phyloP scores from a whole-genome alignment of 2,888 invertebrate species.

The Cerceris ruficornis region DNA sequence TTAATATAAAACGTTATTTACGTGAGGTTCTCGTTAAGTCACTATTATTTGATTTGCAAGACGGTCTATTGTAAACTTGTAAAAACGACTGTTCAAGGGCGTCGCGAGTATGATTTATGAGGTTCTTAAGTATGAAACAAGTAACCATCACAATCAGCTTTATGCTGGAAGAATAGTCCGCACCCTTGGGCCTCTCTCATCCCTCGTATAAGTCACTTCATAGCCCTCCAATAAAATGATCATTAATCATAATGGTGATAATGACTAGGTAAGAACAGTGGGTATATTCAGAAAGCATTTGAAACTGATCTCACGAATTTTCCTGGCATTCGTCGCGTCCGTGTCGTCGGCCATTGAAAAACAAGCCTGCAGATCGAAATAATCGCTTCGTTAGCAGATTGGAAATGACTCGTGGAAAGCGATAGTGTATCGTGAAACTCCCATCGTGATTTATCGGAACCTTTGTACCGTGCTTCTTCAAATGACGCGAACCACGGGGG shows the following conservation, averaged over 20 bases:
- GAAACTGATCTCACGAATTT: neutral
- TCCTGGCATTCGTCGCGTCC: conserved; percentile 1
- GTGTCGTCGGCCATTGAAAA: neutral
- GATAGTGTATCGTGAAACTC: conserved; percentile 41
- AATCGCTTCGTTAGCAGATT: conserved; percentile 50
- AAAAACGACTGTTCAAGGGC: conserved; percentile 25
- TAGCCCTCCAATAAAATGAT: conserved; percentile 45
- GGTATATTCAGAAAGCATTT: conserved; percentile 26
- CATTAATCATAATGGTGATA: conserved; percentile 45
- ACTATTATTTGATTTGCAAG: neutral
- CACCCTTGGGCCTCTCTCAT: conserved; percentile 6
- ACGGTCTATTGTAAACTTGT: neutral
- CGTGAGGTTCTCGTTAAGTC: neutral
- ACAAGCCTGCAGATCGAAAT: conserved; percentile 18
- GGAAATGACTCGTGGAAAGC: conserved; percentile 47
- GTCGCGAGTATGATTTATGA: conserved; percentile 33
- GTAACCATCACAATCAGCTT: conserved; percentile 26
- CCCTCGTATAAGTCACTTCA: conserved; percentile 32
- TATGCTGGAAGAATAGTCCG: conserved; percentile 33
- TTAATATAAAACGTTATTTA: neutral
- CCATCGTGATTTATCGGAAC: conserved; percentile 46
- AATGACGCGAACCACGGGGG: conserved; percentile 51
- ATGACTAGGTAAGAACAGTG: conserved; percentile 6
- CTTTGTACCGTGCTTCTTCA: conserved; percentile 42
- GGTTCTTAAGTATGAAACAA: conserved; percentile 35